These are phyloP conservation scores for Podocnemis expansa DNA, from an alignment of 2,113 vertebrate species.

Conservation along the genomic window DNA sequence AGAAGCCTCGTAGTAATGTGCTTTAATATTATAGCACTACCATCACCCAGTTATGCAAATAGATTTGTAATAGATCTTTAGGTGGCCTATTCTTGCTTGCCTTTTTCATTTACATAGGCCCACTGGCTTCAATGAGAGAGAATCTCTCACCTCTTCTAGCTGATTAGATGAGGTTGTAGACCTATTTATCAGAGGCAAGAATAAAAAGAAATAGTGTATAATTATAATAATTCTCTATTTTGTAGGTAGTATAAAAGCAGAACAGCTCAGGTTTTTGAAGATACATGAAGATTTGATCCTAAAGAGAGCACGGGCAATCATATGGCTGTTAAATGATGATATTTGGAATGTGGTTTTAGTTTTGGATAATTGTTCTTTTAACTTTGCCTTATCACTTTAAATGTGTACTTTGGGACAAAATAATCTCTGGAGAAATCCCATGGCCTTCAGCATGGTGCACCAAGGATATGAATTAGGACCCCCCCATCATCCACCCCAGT, in stretches of 20 bases:
- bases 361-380: neutral
- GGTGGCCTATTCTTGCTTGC: neutral
- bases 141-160: neutral
- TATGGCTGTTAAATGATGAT: neutral
- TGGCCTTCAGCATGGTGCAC: neutral
- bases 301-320: neutral
- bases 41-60: neutral
- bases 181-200: neutral
- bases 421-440: neutral
- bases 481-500: no score
- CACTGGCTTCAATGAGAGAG: neutral
- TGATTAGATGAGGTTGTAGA: neutral
- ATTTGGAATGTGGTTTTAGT: neutral
- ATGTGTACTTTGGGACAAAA: neutral
- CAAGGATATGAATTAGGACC: neutral
- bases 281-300: neutral
- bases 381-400: neutral
- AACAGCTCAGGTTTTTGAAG: neutral
- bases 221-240: neutral
- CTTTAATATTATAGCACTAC: neutral
- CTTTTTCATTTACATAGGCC: neutral
- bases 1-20: rapidly evolving
- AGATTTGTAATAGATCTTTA: neutral
- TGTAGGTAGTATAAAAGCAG: neutral
- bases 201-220: neutral